Evolutionary conservation across 2,113 vertebrate species (phyloP).

Genomic region (Motacilla alba): DNA sequence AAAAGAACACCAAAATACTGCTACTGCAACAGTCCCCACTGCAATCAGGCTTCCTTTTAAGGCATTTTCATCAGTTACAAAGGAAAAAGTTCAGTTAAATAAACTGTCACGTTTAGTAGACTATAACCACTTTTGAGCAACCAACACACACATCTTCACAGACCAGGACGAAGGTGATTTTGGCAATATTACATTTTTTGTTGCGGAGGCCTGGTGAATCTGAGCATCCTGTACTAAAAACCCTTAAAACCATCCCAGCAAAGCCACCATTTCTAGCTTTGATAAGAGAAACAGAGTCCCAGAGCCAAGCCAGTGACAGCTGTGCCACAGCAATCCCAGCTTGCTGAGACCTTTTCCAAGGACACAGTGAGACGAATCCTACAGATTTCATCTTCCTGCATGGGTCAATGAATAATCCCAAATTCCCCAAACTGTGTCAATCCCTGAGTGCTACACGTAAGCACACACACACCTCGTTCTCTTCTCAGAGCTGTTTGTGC

Average conservation of each 20-base stretch:
- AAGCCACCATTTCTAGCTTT: background rate
- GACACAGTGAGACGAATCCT: background rate
- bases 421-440: background rate
- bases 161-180: background rate
- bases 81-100: background rate
- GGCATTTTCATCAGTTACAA: background rate
- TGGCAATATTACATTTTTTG: background rate
- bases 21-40: background rate
- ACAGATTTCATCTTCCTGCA: background rate
- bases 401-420: background rate
- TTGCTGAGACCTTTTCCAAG: accelerated
- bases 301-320: background rate
- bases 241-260: background rate
- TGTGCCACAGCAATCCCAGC: background rate
- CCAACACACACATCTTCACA: background rate
- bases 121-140: background rate
- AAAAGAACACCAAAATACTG: background rate
- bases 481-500: background rate
- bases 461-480: background rate
- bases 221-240: background rate
- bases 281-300: accelerated
- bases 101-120: background rate
- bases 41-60: background rate
- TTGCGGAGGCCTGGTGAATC: background rate
- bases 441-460: background rate